These are phyloP conservation scores for Geotrypetes seraphini DNA, from an alignment of 2,797 vertebrate species.

Conservation along the genomic window DNA sequence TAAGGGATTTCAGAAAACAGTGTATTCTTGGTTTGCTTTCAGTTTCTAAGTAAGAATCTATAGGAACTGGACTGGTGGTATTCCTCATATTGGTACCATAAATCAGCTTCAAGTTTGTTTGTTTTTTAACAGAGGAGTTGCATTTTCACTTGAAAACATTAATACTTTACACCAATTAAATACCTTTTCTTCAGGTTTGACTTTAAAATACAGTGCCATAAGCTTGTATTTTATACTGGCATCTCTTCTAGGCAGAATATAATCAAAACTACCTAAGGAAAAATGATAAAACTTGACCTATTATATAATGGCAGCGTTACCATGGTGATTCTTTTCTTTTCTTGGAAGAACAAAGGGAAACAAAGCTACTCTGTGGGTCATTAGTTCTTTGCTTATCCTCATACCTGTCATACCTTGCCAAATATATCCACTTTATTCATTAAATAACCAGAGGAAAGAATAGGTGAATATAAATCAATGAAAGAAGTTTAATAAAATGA, in stretches of 20 bases:
- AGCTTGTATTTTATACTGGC: slow-evolving; percentile 8
- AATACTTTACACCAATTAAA: neutral
- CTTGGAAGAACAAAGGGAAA: slow-evolving; percentile 10
- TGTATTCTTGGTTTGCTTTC: slow-evolving; percentile 2
- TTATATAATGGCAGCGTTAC: slow-evolving; percentile 30
- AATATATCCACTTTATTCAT: neutral
- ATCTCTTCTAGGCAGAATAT: slow-evolving; percentile 17
- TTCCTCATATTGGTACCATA: slow-evolving; percentile 1
- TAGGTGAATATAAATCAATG: too few species aligned
- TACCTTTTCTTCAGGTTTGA: slow-evolving; percentile 3
- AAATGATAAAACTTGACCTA: slow-evolving; percentile 33
- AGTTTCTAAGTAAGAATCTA: neutral
- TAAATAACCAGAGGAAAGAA: too few species aligned
- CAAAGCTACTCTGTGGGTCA: neutral
- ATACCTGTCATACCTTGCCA: neutral
- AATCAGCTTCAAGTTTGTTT: neutral
- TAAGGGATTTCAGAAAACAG: neutral
- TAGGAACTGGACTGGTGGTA: slow-evolving; percentile 11
- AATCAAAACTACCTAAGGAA: slow-evolving; percentile 19
- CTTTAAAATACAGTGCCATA: slow-evolving; percentile 18
- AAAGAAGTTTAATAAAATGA: too few species aligned
- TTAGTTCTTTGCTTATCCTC: too few species aligned
- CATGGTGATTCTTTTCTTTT: slow-evolving; percentile 22
- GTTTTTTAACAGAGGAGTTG: neutral
- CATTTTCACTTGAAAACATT: neutral